These are phyloP conservation scores for Bombus sylvicola DNA, from an alignment of 1,140 invertebrate species.

Conservation along the genomic window DNA sequence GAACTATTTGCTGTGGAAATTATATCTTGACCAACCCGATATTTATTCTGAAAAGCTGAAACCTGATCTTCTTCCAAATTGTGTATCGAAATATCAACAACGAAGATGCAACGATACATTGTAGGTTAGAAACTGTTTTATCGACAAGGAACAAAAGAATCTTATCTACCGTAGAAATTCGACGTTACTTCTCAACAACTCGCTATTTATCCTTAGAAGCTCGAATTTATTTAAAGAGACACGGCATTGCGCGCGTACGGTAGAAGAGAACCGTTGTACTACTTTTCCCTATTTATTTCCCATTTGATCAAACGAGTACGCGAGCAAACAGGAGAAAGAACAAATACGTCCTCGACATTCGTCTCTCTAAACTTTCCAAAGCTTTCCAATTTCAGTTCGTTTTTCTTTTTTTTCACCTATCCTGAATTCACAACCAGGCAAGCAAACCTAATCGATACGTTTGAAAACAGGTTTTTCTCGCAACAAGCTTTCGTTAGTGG, in stretches of 20 bases:
- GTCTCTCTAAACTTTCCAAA: neutral
- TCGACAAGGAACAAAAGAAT: too few relatives aligned
- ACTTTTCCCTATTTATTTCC: neutral
- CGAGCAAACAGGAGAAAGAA: neutral
- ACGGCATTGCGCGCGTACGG: too few relatives aligned
- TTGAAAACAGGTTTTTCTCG: neutral
- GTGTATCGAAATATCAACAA: too few relatives aligned
- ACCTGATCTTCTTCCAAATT: too few relatives aligned
- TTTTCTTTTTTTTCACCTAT: neutral
- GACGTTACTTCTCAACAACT: too few relatives aligned
- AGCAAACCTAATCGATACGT: neutral
- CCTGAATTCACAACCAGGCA: neutral
- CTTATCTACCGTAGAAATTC: too few relatives aligned
- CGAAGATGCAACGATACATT: too few relatives aligned
- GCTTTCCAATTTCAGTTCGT: neutral
- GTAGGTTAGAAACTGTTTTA: too few relatives aligned
- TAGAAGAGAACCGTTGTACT: neutral
- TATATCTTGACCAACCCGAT: too few relatives aligned
- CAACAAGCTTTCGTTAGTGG: neutral
- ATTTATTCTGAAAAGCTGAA: too few relatives aligned
- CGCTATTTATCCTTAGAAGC: too few relatives aligned
- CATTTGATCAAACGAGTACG: neutral
- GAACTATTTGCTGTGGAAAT: accelerated
- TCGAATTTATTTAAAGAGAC: too few relatives aligned
- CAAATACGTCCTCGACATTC: neutral